Conservation (phyloP, 1,140 invertebrate genomes). For the Chironomus striatipennis region DNA sequence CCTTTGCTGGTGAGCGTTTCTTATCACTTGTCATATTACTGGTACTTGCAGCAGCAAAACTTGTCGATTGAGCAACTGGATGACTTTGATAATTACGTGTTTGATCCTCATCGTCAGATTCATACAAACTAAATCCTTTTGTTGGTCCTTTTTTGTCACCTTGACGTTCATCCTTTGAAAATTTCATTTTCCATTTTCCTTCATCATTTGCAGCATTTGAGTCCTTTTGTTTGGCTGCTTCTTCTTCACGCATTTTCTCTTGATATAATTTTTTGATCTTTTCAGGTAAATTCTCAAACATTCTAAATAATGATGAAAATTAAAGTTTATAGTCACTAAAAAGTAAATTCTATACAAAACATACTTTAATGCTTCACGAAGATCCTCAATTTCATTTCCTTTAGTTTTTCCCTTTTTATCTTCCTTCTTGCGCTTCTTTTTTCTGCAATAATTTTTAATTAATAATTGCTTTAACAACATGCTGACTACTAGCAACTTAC, state of each 20-base stretch:
- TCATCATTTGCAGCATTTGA: slow-evolving; percentile 25
- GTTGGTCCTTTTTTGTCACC: background rate
- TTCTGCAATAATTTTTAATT: slow-evolving; percentile 40
- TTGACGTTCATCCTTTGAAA: slow-evolving; percentile 17
- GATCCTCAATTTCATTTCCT: slow-evolving; percentile 44
- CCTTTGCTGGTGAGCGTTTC: slow-evolving; percentile 36
- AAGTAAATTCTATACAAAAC: slow-evolving; percentile 33
- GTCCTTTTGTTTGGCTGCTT: slow-evolving; percentile 24
- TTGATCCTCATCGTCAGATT: background rate
- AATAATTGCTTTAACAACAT: background rate
- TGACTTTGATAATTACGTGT: slow-evolving; percentile 26
- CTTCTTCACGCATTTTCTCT: slow-evolving; percentile 27
- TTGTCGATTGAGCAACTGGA: slow-evolving; percentile 27
- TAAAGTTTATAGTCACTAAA: slow-evolving; percentile 24
- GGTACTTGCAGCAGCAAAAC: slow-evolving; percentile 27
- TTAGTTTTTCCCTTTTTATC: slow-evolving; percentile 55
- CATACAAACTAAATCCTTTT: background rate
- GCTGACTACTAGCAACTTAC: slow-evolving; percentile 32
- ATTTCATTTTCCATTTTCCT: slow-evolving; percentile 21
- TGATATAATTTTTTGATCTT: slow-evolving; percentile 3
- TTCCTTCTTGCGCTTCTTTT: slow-evolving; percentile 57
- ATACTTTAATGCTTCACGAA: slow-evolving; percentile 56
- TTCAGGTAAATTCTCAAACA: slow-evolving; percentile 27
- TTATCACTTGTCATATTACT: slow-evolving; percentile 25
- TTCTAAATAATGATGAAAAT: slow-evolving; percentile 27